Base-by-base conservation (phyloP, 2,113 vertebrate genomes). In the Sphaerodactylus townsendi region DNA sequence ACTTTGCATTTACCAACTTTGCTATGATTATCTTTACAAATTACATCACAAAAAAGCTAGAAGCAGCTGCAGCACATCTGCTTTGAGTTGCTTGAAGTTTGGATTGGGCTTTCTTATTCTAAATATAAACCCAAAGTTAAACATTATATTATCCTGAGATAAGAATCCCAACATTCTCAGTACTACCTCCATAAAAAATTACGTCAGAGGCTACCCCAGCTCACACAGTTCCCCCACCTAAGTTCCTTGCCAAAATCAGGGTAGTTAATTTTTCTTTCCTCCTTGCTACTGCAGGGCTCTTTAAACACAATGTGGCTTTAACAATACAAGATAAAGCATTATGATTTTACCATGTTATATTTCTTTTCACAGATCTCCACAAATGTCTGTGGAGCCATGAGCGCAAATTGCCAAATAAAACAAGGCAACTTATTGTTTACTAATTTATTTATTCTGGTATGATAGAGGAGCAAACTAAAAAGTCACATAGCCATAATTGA, bases 21-120 rank as follows among this genome's bases (percentile, higher is more conserved):
- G 5, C 21, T 78, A 80, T 37, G 68, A 82, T 86, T 80, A 69
- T 33, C 35, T 68, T 90, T 84, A 83, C n/a, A 88, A 89, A 85
- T 10, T 41, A 30, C 41, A 68, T 83, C 70, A 21, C 33, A 68
- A 81, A 28, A 69, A 72, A 81, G 21, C 65, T 23, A 89, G 78
- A 89, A 68, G 46, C 10, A 65, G 76, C 66, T n/a, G 0, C 37
- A 50, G 77, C 56, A 69, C 2, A 62, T 59, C 78, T 74, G 8
- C 1, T 35, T 78, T 6, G 35, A 44, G 33, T 14, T 70, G 19
- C 10, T 39, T 77, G 53, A 62, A 65, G 68, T 86, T 25, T 44
- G 23, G 75, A 33, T 53, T 50, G 70, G 3, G 25, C 8, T 7
- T 30, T 59, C n/a, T 28, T 21, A 66, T 75, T 50, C 13, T 50